Base-by-base conservation (phyloP, 2,888 invertebrate genomes). In the Cheiracanthium punctorium region DNA sequence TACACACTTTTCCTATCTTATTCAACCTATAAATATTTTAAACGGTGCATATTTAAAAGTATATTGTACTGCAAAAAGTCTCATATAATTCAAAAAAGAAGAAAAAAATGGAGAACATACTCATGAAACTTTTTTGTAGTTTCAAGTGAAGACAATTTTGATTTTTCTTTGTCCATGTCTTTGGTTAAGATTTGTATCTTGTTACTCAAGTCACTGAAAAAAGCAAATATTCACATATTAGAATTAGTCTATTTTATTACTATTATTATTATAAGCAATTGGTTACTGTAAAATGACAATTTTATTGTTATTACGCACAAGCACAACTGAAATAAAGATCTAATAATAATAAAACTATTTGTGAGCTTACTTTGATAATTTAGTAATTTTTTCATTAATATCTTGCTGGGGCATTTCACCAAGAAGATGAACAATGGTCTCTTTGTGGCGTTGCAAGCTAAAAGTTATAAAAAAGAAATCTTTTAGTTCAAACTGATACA, bases 161-260 rank as follows among this genome's bases (percentile, higher is more conserved):
- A 73, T 28, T 80, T 80, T n/a, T 81, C 67, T 93, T 74, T 92
- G 92, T 71, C 92, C 92, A 90, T 94, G 94, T 77, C 77, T 79
- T 81, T 94, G 93, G 5, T 92, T 7, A 77, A 52, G 10, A 32
- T 92, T 74, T 93, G 93, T 29, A 96, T 94, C 81, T 93, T 93
- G 52, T 93, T 91, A 90, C 94, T 94, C 67, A 93, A 91, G 81
- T 93, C 72, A 64, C 82, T 88, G 24, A 71, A 79, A 52, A n/a
- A n/a, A n/a, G n/a, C n/a, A n/a, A n/a, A n/a, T n/a, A n/a, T n/a
- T n/a, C n/a, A n/a, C n/a, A n/a, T n/a, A n/a, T n/a, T n/a, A n/a
- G n/a, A n/a, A n/a, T n/a, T n/a, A n/a, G n/a, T n/a, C n/a, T n/a
- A n/a, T n/a, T n/a, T n/a, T n/a, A n/a, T n/a, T n/a, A n/a, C n/a